phyloP scores from a whole-genome alignment of 2,888 invertebrate species.

The Anaspis maculata region DNA sequence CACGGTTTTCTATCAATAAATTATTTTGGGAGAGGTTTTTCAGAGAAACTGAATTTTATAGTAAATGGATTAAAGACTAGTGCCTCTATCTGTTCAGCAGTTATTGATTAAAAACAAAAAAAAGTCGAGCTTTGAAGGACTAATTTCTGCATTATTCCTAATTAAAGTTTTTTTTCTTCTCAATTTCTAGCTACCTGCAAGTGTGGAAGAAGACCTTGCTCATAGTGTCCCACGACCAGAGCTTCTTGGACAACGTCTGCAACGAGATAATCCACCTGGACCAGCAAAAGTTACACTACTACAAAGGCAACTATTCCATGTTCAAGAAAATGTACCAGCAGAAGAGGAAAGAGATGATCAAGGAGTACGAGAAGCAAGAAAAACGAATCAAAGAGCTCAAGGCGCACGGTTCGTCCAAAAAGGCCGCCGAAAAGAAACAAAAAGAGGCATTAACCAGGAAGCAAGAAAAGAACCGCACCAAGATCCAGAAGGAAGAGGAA shows the following conservation, averaged over 20 bases:
- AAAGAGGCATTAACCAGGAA: constrained; percentile 86
- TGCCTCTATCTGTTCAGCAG: too few species aligned
- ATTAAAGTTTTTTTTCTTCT: too few species aligned
- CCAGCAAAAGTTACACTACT: constrained; percentile 87
- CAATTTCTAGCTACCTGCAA: constrained; percentile 73
- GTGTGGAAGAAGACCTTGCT: constrained; percentile 97
- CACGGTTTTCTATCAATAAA: too few species aligned
- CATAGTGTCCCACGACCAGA: constrained; percentile 99
- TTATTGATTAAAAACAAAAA: neutral
- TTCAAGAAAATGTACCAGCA: constrained; percentile 99
- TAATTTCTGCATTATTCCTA: too few species aligned
- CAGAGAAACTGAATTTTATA: too few species aligned
- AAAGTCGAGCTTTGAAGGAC: too few species aligned
- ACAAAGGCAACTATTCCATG: constrained; percentile 95
- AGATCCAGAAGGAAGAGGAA: constrained; percentile 73
- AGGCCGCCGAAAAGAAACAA: constrained; percentile 90
- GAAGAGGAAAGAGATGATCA: constrained; percentile 89
- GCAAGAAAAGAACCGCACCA: constrained; percentile 83
- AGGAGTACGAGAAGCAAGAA: constrained; percentile 98
- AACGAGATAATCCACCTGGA: constrained; percentile 98
- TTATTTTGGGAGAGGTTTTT: too few species aligned
- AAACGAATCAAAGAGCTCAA: constrained; percentile 92
- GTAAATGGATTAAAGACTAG: constrained; percentile 2
- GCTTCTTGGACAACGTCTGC: constrained; percentile 98
- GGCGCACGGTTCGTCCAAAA: constrained; percentile 90